These are phyloP conservation scores for Nothoprocta pentlandii DNA, from an alignment of 2,113 vertebrate genomes.

Conservation along the genomic window DNA sequence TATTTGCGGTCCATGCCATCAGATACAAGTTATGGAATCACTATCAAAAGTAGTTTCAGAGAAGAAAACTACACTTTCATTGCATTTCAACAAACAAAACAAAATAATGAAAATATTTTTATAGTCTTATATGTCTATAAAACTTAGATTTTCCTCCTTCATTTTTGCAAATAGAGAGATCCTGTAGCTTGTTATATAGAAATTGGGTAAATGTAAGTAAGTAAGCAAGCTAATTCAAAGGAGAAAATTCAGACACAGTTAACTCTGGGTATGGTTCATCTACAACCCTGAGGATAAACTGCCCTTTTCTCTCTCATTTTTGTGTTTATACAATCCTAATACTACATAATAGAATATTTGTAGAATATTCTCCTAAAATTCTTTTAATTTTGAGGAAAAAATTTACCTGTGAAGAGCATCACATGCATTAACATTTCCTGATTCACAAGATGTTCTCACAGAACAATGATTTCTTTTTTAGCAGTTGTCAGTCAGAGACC, in stretches of 20 bases:
- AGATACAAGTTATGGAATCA: background rate
- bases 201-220: background rate
- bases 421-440: background rate
- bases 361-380: slow-evolving; percentile 4
- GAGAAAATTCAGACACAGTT: background rate
- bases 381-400: background rate
- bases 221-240: background rate
- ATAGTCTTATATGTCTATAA: too few species aligned
- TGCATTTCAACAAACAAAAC: background rate
- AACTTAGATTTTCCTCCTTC: background rate
- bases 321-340: background rate
- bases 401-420: background rate
- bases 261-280: background rate
- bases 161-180: background rate
- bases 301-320: background rate
- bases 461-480: background rate
- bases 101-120: too few species aligned
- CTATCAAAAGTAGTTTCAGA: background rate
- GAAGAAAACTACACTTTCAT: background rate
- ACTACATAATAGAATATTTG: background rate
- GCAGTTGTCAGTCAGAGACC: background rate
- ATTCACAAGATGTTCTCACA: background rate
- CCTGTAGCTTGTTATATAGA: background rate
- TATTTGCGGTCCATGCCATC: background rate
- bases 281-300: background rate